Evolutionary conservation across 2,797 vertebrate species (phyloP), one percentile per base, ranked within the genome.

Genomic region (Phyllotis vaccarum): DNA sequence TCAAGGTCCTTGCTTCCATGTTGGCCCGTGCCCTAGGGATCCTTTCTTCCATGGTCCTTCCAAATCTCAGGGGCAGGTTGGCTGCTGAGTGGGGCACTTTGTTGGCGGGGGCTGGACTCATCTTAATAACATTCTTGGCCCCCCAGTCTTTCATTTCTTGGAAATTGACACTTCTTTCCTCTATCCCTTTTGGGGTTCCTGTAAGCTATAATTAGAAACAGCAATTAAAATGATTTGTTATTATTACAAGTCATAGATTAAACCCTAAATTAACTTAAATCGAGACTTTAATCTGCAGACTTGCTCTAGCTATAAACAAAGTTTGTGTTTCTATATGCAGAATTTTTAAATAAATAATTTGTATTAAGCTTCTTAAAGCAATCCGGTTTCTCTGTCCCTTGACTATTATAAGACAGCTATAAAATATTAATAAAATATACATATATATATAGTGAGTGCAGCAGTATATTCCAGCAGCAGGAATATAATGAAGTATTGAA

Each of bases 31-130:
- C 96, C 83, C 98, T 97, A 29, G 97, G 88, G 49, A 96, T 97
- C 94, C 98, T 98, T 96, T 98, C 96, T 49, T 74, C 96, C 31
- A 79, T 21, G 87, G 97, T 97, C 95, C 98, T 98, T 95, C 98
- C 98, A 66, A 98, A 98, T 90, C 98, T 97, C 94, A 98, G 87
- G 7, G 98, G 98, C 89, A 99, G 95, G 89, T 98, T 98, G 91
- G 97, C 97, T 82, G 93, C 92, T 2, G 97, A 96, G 95, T 97
- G 97, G 91, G 97, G 94, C 95, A 97, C 96, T 97, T 98, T 98
- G 85, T 98, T 98, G 95, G 93, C 66, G 14, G 96, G 8, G 3
- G 97, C 95, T 49, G 96, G 86, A 37, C 34, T 94, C 93, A 98
- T 97, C 96, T 99, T 98, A 80, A 97, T 94, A 93, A 94, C 49